Evolutionary conservation across 92 coral and sea anemone genomes (phyloP).

Genomic region (Umimayanthus kanabou): DNA sequence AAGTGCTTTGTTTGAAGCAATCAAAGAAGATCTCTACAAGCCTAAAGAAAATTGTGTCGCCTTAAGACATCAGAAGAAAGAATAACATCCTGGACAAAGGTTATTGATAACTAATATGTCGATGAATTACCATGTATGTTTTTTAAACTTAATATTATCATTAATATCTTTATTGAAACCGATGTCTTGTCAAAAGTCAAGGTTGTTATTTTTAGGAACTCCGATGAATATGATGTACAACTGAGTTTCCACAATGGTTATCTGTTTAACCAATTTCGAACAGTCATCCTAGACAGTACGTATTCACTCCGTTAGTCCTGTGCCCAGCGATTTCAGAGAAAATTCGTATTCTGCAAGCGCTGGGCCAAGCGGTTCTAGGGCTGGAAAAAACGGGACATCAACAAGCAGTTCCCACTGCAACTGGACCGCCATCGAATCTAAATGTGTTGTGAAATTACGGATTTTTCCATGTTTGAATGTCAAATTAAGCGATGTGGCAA

Average conservation of each 20-base stretch:
- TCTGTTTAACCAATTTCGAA: too few relatives aligned
- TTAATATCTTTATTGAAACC: too few relatives aligned
- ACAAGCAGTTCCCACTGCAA: constrained; percentile 20
- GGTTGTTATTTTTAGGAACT: too few relatives aligned
- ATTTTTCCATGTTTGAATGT: too few relatives aligned
- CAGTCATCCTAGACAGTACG: too few relatives aligned
- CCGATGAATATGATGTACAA: too few relatives aligned
- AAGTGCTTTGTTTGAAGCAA: constrained; percentile 1
- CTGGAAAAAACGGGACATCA: constrained; percentile 10
- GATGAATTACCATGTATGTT: not conserved
- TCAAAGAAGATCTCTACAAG: constrained; percentile 4
- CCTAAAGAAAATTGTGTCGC: constrained; percentile 9
- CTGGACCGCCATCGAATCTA: constrained; percentile 8
- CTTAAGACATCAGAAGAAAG: constrained; percentile 5
- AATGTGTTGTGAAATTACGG: too few relatives aligned
- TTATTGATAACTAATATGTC: not conserved
- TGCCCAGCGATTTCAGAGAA: constrained; percentile 11
- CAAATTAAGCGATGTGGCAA: too few relatives aligned
- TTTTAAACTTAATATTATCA: too few relatives aligned
- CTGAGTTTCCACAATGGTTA: too few relatives aligned
- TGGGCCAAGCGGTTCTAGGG: constrained; percentile 9
- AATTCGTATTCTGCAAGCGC: constrained; percentile 15
- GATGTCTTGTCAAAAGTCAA: too few relatives aligned
- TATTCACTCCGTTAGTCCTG: not conserved
- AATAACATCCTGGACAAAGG: not conserved